Percentiles rank a stretch among this genome's conserved stretches.
These are phyloP conservation scores for Mythimna pallens DNA, from an alignment of 2,888 invertebrate genomes.

Conservation along the genomic window DNA sequence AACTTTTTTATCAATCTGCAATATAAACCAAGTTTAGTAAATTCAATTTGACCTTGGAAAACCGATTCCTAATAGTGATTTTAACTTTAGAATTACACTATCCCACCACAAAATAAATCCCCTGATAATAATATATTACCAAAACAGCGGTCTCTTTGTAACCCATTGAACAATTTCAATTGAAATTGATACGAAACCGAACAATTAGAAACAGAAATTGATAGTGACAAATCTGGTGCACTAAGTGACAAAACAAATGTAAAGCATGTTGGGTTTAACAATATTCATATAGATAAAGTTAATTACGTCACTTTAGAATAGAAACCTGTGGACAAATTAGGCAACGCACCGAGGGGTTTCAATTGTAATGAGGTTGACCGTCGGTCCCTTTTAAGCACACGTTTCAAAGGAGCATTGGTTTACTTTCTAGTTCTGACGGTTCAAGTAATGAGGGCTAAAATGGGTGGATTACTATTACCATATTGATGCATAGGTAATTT, in stretches of 20 bases:
- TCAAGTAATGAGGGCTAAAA: slow-evolving; percentile 58
- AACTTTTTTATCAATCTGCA: no score
- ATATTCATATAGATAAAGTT: slow-evolving; percentile 68
- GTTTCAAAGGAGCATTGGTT: slow-evolving; percentile 46
- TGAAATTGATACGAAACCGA: slow-evolving; percentile 36
- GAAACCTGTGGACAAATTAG: slow-evolving; percentile 65
- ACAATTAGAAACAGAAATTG: slow-evolving; percentile 56
- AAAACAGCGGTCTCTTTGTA: slow-evolving; percentile 36
- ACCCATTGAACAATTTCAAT: slow-evolving; percentile 42
- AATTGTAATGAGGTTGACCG: slow-evolving; percentile 63
- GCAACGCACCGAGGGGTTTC: slow-evolving; percentile 54
- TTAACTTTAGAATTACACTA: neutral
- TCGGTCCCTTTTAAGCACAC: slow-evolving; percentile 67
- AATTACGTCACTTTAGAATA: slow-evolving; percentile 60
- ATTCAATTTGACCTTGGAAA: neutral
- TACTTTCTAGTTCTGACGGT: slow-evolving; percentile 63
- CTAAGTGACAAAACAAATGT: slow-evolving; percentile 61
- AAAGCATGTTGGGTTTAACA: slow-evolving; percentile 44
- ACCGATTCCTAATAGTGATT: neutral
- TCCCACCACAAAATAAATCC: slow-evolving; percentile 5
- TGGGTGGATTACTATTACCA: slow-evolving; percentile 58
- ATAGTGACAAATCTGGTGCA: slow-evolving; percentile 60
- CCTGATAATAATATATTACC: slow-evolving; percentile 15
- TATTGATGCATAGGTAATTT: slow-evolving; percentile 56
- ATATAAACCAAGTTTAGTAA: neutral